Conservation (phyloP, 2,113 vertebrate genomes). For the Peromyscus californicus region DNA sequence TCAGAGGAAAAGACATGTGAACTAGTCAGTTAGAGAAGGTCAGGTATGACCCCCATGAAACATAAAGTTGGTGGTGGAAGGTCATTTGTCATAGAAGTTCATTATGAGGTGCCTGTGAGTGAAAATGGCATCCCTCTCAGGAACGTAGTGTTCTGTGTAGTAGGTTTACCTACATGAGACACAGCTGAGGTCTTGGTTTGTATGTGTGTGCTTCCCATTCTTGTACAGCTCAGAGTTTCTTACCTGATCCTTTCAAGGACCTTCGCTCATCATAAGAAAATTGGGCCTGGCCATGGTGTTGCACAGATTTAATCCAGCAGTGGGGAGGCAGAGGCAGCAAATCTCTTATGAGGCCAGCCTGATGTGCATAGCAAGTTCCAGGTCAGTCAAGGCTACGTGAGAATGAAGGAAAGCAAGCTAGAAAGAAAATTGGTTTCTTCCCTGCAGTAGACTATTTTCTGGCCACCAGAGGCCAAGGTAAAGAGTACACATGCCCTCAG, state of each 20-base stretch:
- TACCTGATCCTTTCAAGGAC: background rate
- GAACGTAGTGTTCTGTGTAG: background rate
- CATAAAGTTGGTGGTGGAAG: background rate
- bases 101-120: background rate
- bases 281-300: background rate
- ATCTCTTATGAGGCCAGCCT: background rate
- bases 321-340: background rate
- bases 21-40: background rate
- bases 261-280: conserved; percentile 1
- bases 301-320: background rate
- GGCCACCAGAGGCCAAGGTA: background rate
- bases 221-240: background rate
- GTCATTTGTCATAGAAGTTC: background rate
- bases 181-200: background rate
- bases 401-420: background rate
- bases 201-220: background rate
- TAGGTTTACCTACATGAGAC: background rate
- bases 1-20: background rate
- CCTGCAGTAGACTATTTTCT: background rate
- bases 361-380: background rate
- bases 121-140: background rate
- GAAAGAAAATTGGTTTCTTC: background rate
- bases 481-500: background rate
- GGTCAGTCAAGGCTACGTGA: background rate
- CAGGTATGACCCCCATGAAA: background rate